Base-by-base conservation (phyloP, 2,888 invertebrate species). In the Thysanoteuthis rhombus region DNA sequence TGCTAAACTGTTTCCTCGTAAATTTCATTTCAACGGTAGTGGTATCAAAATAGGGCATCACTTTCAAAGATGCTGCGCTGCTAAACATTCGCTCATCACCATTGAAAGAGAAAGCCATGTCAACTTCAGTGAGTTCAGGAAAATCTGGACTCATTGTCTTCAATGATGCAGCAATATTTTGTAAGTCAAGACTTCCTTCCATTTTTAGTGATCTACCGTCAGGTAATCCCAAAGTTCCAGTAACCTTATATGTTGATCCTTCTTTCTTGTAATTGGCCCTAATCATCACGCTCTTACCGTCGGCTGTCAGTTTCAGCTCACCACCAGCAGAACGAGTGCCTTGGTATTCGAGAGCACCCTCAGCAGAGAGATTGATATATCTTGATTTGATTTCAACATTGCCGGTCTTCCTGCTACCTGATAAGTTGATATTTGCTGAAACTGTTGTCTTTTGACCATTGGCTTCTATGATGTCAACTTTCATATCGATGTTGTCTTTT, bases 31-130 rank as follows among this genome's bases (percentile, higher is more conserved):
- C 40, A 32, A 40, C 28, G 42, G 19, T 1, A 10, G 39, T 92
- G 1, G 10, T 40, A 19, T 92, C 92, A 16, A 92, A n/a, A 92
- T 92, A 92, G 19, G 92, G 92, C 92, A 92, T n/a, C n/a, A 92
- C 45, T 92, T 92, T 92, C 92, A 92, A 16, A 40, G 45, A 42
- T 10, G 92, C 92, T 40, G 19, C 45, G 28, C 42, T 45, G 1
- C 32, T 40, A 45, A 45, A 39, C 32, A 45, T 28, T 28, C 28
- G 8, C 1, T 19, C 36, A 6, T 40, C 32, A n/a, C 42, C n/a
- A 6, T 92, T 40, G 36, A 40, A 39, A 92, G 45, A 40, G 40
- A 92, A n/a, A 45, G 32, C 12, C 92, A 92, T 22, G 92, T 92
- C 40, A n/a, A 92, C 16, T n/a, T 92, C 5, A 5, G 92, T 92